Evolutionary conservation across 2,797 vertebrate species (phyloP).

Genomic region (Picus viridis): DNA sequence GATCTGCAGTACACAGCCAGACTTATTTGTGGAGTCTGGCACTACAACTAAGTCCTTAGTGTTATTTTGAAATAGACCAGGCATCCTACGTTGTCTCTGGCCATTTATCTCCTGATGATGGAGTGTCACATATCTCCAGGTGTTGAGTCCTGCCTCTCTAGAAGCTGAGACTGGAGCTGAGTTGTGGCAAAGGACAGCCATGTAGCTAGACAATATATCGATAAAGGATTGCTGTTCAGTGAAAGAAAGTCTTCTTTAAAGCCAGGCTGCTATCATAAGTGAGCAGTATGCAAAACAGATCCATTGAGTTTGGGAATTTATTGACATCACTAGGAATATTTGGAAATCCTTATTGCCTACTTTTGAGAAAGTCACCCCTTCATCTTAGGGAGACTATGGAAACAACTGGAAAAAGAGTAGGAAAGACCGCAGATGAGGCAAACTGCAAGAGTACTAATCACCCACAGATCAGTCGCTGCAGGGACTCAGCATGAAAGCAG

Average conservation of each 20-base stretch:
- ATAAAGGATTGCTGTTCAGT: neutral
- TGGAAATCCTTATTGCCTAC: neutral
- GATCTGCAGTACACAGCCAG: neutral
- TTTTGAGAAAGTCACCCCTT: neutral
- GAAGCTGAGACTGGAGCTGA: neutral
- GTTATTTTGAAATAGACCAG: neutral
- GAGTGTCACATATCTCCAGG: neutral
- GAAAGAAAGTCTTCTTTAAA: neutral
- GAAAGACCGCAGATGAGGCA: neutral
- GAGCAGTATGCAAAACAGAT: neutral
- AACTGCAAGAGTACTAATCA: neutral
- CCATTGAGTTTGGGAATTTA: neutral
- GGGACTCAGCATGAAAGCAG: fast-evolving
- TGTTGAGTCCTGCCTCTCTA: neutral
- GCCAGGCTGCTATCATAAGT: neutral
- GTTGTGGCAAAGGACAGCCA: neutral
- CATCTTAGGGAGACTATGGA: neutral
- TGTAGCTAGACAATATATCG: neutral
- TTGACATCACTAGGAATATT: neutral
- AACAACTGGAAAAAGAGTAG: neutral
- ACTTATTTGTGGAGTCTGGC: neutral
- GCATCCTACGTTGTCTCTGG: neutral
- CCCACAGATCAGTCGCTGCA: fast-evolving
- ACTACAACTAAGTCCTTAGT: neutral
- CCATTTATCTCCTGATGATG: neutral